Conservation (phyloP, 1,140 invertebrate species). For the Drosophila oshimai region DNA sequence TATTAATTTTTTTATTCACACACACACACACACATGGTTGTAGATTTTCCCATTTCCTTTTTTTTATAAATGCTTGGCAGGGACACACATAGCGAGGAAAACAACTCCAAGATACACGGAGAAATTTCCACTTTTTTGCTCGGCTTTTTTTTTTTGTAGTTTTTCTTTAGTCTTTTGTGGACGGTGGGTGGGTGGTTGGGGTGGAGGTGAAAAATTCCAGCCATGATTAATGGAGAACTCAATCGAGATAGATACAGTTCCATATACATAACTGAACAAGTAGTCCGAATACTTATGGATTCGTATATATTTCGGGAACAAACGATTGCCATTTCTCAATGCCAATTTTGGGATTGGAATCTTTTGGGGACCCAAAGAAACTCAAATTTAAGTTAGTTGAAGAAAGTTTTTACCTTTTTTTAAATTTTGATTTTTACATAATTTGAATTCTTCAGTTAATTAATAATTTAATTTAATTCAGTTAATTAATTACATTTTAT, state of each 20-base stretch:
- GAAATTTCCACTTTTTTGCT: conserved; percentile 24
- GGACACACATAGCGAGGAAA: conserved; percentile 12
- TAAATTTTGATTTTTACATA: too few relatives aligned
- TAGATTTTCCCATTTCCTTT: conserved; percentile 38
- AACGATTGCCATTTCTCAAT: neutral
- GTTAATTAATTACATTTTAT: too few relatives aligned
- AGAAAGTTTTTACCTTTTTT: too few relatives aligned
- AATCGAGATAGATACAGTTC: conserved; percentile 16
- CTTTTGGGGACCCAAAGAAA: neutral
- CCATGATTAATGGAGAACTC: conserved; percentile 38
- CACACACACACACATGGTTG: conserved; percentile 8
- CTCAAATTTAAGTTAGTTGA: neutral
- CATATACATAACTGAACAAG: neutral
- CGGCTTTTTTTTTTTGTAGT: neutral
- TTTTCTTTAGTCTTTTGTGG: conserved; percentile 7
- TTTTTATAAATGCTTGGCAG: conserved; percentile 34
- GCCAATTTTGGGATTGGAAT: conserved; percentile 7
- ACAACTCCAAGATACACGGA: conserved; percentile 38
- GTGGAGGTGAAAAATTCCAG: conserved; percentile 1
- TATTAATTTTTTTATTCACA: conserved; percentile 56
- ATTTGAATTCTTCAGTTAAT: too few relatives aligned
- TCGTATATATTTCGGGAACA: neutral
- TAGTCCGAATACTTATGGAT: neutral
- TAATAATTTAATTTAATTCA: too few relatives aligned
- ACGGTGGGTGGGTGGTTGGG: neutral